phyloP scores from a whole-genome alignment of 2,113 vertebrate genomes.

The Myocastor coypus region DNA sequence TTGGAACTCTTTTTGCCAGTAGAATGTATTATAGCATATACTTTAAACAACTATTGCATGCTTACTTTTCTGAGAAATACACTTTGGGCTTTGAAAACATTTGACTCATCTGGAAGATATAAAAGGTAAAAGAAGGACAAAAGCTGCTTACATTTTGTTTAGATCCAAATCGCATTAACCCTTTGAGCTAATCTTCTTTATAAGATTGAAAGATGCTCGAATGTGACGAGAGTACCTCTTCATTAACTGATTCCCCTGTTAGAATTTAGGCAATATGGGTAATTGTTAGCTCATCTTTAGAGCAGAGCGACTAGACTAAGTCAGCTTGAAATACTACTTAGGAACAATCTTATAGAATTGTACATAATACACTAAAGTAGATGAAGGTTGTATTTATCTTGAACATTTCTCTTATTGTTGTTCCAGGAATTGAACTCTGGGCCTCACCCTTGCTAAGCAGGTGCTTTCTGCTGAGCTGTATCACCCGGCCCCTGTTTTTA shows the following conservation, averaged over 20 bases:
- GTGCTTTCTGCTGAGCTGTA: too few species aligned
- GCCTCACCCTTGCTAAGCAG: too few species aligned
- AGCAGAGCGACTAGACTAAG: not conserved
- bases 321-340: not conserved
- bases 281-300: conserved; percentile 17
- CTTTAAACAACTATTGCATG: not conserved
- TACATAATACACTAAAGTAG: not conserved
- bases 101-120: not conserved
- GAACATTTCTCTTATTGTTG: too few species aligned
- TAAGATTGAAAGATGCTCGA: not conserved
- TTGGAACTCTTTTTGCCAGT: not conserved
- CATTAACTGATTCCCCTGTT: not conserved
- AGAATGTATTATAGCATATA: not conserved
- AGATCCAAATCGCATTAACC: not conserved
- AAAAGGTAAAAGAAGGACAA: not conserved
- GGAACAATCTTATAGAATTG: not conserved
- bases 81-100: not conserved
- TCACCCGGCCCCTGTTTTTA: not conserved
- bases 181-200: not conserved
- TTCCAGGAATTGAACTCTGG: too few species aligned
- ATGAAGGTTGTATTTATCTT: not conserved
- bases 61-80: not conserved
- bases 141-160: conserved; percentile 27
- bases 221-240: not conserved
- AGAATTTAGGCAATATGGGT: not conserved